phyloP scores from a whole-genome alignment of 2,888 invertebrate species.

The Pelosia muscerda region DNA sequence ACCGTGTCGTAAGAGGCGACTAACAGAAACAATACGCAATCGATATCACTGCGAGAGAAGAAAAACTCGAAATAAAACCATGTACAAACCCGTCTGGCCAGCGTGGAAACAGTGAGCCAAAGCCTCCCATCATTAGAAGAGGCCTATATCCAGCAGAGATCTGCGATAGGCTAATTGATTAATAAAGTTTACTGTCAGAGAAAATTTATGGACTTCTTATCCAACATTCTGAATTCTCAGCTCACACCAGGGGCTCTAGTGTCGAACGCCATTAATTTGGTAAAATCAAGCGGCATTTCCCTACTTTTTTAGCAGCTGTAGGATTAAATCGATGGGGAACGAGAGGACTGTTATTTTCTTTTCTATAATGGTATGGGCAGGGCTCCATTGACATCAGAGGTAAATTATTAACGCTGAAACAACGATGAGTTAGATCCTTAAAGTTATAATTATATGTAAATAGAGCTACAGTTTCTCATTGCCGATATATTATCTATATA shows the following conservation, averaged over 20 bases:
- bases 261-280: constrained; percentile 52
- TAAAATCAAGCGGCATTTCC: constrained; percentile 50
- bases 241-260: constrained; percentile 33
- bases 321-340: constrained; percentile 53
- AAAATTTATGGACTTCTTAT: constrained; percentile 25
- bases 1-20: too few relatives aligned
- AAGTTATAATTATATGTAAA: background rate
- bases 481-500: too few relatives aligned
- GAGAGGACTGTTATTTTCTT: constrained; percentile 38
- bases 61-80: too few relatives aligned
- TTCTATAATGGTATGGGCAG: constrained; percentile 23
- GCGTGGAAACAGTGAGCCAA: too few relatives aligned
- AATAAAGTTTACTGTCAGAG: background rate
- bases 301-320: constrained; percentile 56
- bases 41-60: too few relatives aligned
- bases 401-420: background rate
- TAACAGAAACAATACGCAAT: too few relatives aligned
- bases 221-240: constrained; percentile 28
- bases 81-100: too few relatives aligned
- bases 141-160: too few relatives aligned
- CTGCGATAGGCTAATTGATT: too few relatives aligned
- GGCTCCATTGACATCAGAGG: background rate
- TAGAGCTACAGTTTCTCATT: too few relatives aligned
- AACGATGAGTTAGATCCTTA: background rate
- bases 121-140: too few relatives aligned